phyloP scores from a whole-genome alignment of 1,140 invertebrate species.

The Drosophila mauritiana region DNA sequence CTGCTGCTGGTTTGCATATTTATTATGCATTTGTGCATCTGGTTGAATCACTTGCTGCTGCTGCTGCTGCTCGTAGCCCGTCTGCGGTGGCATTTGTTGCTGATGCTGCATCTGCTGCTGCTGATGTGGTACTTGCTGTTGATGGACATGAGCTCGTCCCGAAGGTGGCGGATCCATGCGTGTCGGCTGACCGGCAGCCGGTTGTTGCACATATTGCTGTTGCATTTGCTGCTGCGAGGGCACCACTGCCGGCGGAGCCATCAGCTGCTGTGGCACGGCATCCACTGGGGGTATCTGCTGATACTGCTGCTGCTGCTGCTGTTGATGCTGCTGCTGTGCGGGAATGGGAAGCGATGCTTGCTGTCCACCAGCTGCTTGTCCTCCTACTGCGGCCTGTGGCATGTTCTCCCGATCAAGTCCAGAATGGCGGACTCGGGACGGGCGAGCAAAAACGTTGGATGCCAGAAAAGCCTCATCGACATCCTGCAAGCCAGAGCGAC shows the following conservation, averaged over 20 bases:
- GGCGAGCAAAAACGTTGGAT: slow-evolving; percentile 66
- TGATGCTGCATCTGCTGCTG: slow-evolving; percentile 31
- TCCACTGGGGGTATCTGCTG: slow-evolving; percentile 22
- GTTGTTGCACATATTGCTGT: slow-evolving; percentile 52
- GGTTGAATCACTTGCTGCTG: slow-evolving; percentile 17
- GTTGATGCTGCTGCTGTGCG: slow-evolving; percentile 7
- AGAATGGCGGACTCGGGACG: slow-evolving; percentile 55
- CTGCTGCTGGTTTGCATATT: slow-evolving; percentile 29
- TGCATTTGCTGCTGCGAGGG: slow-evolving; percentile 26
- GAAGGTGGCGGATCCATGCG: slow-evolving; percentile 39
- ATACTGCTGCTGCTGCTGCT: slow-evolving; percentile 8
- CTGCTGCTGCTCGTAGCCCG: not conserved
- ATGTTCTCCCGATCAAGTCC: slow-evolving; percentile 46
- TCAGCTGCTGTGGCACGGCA: slow-evolving; percentile 33
- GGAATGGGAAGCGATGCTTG: slow-evolving; percentile 20
- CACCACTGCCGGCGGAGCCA: slow-evolving; percentile 16
- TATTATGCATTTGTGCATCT: slow-evolving; percentile 20
- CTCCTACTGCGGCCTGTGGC: slow-evolving; percentile 12
- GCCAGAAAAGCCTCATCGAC: slow-evolving; percentile 74
- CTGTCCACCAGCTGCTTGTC: not conserved
- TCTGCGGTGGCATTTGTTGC: not conserved
- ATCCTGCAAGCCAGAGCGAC: slow-evolving; percentile 79
- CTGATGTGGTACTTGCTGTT: slow-evolving; percentile 32
- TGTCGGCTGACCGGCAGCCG: slow-evolving; percentile 65
- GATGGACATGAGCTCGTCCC: slow-evolving; percentile 62